Evolutionary conservation across 2,113 vertebrate genomes (phyloP), one percentile per base, ranked within the genome.

Genomic region (Rhizomys pruinosus): DNA sequence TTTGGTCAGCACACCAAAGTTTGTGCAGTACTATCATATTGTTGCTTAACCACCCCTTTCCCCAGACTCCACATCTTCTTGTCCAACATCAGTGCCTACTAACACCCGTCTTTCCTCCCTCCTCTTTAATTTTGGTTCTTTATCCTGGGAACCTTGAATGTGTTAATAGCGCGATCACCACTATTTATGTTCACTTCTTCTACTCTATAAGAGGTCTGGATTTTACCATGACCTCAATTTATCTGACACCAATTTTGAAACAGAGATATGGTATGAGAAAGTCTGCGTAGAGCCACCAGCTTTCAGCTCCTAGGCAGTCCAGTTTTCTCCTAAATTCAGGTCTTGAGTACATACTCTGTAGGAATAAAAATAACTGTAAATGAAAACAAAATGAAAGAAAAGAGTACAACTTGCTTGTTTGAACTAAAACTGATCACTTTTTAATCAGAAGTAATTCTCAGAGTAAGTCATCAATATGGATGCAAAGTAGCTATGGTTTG

Each of bases 381-480:
- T 5, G 10, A 57, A 82, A 57, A 17, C 20, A 44, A 79, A 88
- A 44, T 17, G 23, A 80, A 92, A 10, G 84, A 88, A 84, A 86
- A 3, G 1, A 79, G 89, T 87, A 39, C 9, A 73, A 4, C 27
- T 96, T 82, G 25, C 27, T 95, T 89, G 34, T 6, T 86, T 90
- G 76, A 72, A 86, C 82, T 94, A 95, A 95, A 91, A 88, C 80
- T 85, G 64, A 88, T 93, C 39, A 66, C 42, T 93, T 87, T 96
- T 91, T 90, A 90, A 93, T 96, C 47, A 95, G 90, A 95, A 95
- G 15, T 23, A 94, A 79, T 90, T 92, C 55, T 95, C 86, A 86
- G 78, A 90, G 12, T 93, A 95, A 96, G 93, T 90, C 82, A 93
- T 96, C 89, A 89, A 89, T 94, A 89, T 77, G 76, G 79, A 93